These are phyloP conservation scores for Eumeta japonica DNA, from an alignment of 1,140 invertebrate species.

Conservation along the genomic window DNA sequence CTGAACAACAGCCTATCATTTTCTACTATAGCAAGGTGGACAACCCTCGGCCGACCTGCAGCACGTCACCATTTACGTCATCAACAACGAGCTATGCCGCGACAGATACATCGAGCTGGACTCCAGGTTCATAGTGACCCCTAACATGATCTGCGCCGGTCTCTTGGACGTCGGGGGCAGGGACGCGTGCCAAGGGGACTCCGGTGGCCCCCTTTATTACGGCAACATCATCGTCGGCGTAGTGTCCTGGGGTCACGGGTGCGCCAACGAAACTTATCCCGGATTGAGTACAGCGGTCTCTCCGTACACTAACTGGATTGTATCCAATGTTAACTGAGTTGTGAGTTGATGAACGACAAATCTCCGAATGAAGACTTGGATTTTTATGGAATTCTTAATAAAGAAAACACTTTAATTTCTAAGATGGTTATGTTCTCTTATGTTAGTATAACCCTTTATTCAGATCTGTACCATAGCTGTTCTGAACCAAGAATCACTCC, in stretches of 20 bases:
- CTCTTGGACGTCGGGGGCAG: constrained; percentile 18
- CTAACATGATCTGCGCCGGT: constrained; percentile 33
- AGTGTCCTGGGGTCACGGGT: constrained; percentile 57
- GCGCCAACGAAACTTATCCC: constrained; percentile 52
- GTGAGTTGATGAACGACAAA: constrained; percentile 1
- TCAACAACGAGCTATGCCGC: constrained; percentile 20
- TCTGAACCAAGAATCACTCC: no score
- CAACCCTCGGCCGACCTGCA: background rate
- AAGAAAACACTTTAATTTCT: no score
- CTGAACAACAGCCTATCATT: background rate
- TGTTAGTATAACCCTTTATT: no score
- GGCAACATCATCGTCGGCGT: constrained; percentile 42
- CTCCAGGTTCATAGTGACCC: constrained; percentile 13
- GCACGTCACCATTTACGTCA: constrained; percentile 16
- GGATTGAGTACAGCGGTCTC: constrained; percentile 60
- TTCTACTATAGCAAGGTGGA: background rate
- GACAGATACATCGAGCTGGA: constrained; percentile 11
- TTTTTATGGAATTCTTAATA: no score
- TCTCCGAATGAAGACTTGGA: no score
- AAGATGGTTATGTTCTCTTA: no score
- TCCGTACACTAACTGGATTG: constrained; percentile 38
- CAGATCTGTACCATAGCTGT: no score
- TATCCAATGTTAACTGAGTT: constrained; percentile 20
- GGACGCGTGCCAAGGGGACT: constrained; percentile 70
- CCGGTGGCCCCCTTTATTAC: constrained; percentile 62